Base-by-base conservation (phyloP, 2,888 invertebrate species). In the Agonopterix subpropinquella region DNA sequence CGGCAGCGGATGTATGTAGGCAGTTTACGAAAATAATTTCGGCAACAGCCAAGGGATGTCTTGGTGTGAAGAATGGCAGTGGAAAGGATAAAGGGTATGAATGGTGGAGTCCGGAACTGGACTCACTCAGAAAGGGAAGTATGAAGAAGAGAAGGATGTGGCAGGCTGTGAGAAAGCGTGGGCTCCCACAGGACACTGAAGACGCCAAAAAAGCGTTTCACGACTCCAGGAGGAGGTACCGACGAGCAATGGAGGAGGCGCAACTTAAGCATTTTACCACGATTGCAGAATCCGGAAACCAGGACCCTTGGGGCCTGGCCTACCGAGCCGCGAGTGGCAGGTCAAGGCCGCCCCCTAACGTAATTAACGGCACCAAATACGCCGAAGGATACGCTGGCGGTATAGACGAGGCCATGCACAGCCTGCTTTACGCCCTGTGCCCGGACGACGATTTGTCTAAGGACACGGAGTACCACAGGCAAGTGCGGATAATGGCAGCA, bases 301-400 rank as follows among this genome's bases (percentile, higher is more conserved):
- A 41, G 4, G 53, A 56, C 36, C 56, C 57, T 0, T 59, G 57
- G 56, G 57, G 57, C 1, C 11, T 35, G 11, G 59, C 57, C 7
- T 57, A 57, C 41, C 35, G 44, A 2, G 28, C 18, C 10, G 50
- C 57, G 4, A 36, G 36, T n/a, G 55, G 53, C 2, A 42, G 53
- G 3, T 8, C 37, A 0, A 45, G 53, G 0, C 51, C 53, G 1
- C 54, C 50, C 1, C 7, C 0, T 0, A 50, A 49, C 15, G 46
- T 53, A 0, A 11, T 53, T 2, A 43, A 36, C 11, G 49, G 47
- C 0, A 8, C 44, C 0, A 3, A 11, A n/a, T 11, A 5, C 3
- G 13, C 13, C 11, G 11, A 13, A 13, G 42, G 42, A 11, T 11
- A 13, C 2, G 42, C 42, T 9, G 42, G 42, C 8, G 3, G 11